Evolutionary conservation across 2,113 vertebrate genomes (phyloP), one percentile per base, ranked within the genome.

Genomic region (Corythoichthys intestinalis): DNA sequence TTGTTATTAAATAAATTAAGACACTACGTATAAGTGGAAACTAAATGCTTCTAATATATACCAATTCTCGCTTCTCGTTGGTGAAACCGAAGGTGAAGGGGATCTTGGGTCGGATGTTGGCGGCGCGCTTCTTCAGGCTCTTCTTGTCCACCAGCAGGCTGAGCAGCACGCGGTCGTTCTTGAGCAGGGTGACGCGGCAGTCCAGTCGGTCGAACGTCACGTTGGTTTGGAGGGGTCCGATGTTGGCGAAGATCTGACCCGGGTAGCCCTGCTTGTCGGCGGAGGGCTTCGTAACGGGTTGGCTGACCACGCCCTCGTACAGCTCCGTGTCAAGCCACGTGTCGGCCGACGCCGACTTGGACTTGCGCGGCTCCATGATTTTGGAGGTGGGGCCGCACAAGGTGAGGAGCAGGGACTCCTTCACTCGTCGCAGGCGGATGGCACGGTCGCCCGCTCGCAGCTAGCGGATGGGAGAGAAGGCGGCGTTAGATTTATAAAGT

Each of bases 11-110:
- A 28, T 1, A 28, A 28, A 28, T 28, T 28, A 28, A 28, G 20
- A 28, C 20, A 28, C 20, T 28, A 28, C 20, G 20, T 28, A 28
- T 28, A 28, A 28, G 20, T 1, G 20, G 20, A 28, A 28, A 28
- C 20, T 28, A 0, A 28, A 28, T 28, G 1, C 20, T 28, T 28
- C 20, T 35, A 35, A 35, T n/a, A 28, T 4, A 2, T 1, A 90
- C 88, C 87, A 66, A 67, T 64, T 85, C 73, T 47, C 88, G 70
- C 39, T 53, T 76, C 83, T 90, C 88, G 11, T 83, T 86, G 58
- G 88, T 90, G 82, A 88, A 80, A 67, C 34, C 76, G 79, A 90
- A 90, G 72, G 88, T 90, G 76, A 89, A 89, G 10, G 88, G 88
- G 70, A 88, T 73, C n/a, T 89, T 89, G 71, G 86, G 83, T n/a